These are phyloP conservation scores for Eumacrocentrus americanus DNA, from an alignment of 2,888 invertebrate genomes.

Conservation along the genomic window DNA sequence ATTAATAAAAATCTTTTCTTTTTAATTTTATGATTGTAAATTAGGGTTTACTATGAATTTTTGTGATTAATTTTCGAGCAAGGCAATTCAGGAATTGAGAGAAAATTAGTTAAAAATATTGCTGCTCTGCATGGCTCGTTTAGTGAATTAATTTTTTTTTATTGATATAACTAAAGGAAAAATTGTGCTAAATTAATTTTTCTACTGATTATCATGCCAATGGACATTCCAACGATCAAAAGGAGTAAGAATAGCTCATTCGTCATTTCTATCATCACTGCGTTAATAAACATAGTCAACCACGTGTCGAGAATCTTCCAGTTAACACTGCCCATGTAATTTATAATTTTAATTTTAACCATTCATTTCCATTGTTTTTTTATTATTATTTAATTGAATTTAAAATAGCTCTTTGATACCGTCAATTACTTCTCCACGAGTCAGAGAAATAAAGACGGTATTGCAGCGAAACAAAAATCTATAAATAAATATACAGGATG, in stretches of 20 bases:
- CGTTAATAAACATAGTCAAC: constrained; percentile 8
- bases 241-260: background rate
- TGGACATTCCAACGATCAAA: background rate
- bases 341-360: background rate
- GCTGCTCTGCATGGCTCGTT: too few relatives aligned
- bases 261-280: background rate
- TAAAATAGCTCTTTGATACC: constrained; percentile 6
- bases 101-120: background rate
- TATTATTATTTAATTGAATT: background rate
- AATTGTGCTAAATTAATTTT: background rate
- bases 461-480: background rate
- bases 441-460: background rate
- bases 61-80: background rate
- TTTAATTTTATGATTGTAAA: background rate
- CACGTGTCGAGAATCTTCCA: constrained; percentile 39
- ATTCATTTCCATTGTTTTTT: constrained; percentile 10
- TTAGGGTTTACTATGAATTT: background rate
- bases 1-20: background rate
- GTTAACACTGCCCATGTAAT: constrained; percentile 45
- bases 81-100: background rate
- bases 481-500: background rate
- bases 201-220: background rate
- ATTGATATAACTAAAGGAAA: background rate
- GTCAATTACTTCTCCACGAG: background rate
- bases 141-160: too few relatives aligned